Evolutionary conservation across 2,113 vertebrate genomes (phyloP).

Genomic region (Felis catus): DNA sequence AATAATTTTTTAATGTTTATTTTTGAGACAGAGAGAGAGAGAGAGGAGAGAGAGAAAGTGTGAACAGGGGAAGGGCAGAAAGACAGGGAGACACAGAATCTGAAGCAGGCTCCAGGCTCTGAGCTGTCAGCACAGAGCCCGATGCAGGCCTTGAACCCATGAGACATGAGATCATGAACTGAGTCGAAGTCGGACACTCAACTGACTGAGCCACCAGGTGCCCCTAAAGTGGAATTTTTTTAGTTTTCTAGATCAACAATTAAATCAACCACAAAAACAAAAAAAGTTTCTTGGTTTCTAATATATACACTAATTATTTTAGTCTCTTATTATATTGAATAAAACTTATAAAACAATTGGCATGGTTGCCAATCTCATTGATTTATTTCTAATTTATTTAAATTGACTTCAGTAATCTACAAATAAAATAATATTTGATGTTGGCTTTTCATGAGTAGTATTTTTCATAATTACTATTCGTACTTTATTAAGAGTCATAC

Average conservation of each 20-base stretch:
- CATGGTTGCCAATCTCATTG: not conserved
- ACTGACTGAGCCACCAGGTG: no score
- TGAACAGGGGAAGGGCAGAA: no score
- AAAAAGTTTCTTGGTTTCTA: not conserved
- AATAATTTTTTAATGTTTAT: no score
- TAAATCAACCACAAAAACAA: not conserved
- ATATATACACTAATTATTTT: not conserved
- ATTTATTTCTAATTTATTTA: not conserved
- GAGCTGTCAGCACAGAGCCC: no score
- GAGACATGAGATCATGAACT: no score
- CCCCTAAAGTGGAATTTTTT: not conserved
- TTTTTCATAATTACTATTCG: not conserved
- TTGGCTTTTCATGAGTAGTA: not conserved
- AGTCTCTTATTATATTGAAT: not conserved
- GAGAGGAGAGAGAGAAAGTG: no score
- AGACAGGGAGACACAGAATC: no score
- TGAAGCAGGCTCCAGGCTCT: no score
- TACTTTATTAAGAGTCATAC: not conserved
- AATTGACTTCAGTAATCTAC: not conserved
- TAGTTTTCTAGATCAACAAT: not conserved
- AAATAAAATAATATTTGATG: not conserved
- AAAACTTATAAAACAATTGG: not conserved
- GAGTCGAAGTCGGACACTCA: no score
- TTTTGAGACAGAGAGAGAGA: no score
- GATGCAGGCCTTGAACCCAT: fast-evolving